Percentiles rank a stretch among this genome's conserved stretches.
phyloP scores from a whole-genome alignment of 2,113 vertebrate species.

The Mormyrus iriodes region DNA sequence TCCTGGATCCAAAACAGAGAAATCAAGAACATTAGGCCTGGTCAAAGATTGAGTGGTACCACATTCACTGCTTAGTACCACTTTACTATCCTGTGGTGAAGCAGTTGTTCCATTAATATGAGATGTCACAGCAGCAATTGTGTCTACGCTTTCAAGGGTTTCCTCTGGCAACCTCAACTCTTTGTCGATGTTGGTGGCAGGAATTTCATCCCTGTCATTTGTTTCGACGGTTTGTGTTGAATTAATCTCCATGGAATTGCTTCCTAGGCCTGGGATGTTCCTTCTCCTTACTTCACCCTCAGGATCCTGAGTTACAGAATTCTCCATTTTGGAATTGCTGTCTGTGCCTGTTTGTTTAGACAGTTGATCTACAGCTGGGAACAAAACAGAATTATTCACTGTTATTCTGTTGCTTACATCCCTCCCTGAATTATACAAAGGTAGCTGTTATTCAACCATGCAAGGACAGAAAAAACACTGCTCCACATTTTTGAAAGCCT shows the following conservation, averaged over 20 bases:
- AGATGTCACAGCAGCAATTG: not conserved
- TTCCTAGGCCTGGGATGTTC: not conserved
- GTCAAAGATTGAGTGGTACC: not conserved
- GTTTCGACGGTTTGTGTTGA: conserved; percentile 11
- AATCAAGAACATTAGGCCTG: conserved; percentile 36
- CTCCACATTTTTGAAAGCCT: not conserved
- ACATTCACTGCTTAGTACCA: conserved; percentile 5
- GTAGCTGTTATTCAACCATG: not conserved
- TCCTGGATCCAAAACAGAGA: conserved; percentile 58
- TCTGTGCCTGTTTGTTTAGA: conserved; percentile 56
- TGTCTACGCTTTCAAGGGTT: not conserved
- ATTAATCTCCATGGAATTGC: conserved; percentile 13
- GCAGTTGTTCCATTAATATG: not conserved
- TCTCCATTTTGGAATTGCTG: conserved; percentile 33
- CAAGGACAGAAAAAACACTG: not conserved
- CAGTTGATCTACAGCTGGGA: conserved; percentile 67
- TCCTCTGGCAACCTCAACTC: conserved; percentile 41
- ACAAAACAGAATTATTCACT: not conserved
- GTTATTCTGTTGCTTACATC: not conserved
- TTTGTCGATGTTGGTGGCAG: conserved; percentile 53
- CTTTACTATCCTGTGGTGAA: not conserved
- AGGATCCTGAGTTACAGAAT: conserved; percentile 27
- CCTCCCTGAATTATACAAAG: not conserved
- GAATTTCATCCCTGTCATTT: conserved; percentile 32
- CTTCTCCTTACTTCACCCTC: conserved; percentile 33